These are phyloP conservation scores for Aphelenchoides avenae DNA, from an alignment of 1,140 invertebrate species.

Conservation along the genomic window DNA sequence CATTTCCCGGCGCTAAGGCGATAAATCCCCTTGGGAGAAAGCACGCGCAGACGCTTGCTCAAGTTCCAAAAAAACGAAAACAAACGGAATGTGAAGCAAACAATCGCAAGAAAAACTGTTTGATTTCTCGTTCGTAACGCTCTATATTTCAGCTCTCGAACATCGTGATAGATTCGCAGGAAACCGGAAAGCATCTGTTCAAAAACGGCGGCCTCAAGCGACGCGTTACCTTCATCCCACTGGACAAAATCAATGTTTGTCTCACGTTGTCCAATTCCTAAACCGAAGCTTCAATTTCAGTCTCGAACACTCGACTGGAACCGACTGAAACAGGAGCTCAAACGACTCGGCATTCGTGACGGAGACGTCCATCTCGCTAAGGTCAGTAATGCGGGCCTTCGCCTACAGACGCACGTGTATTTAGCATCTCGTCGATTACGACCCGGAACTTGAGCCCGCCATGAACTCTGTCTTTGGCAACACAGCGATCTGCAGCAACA, in stretches of 20 bases:
- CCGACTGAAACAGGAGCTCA: constrained; percentile 11
- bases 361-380: constrained; percentile 78
- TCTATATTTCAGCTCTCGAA: constrained; percentile 28
- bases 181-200: constrained; percentile 26
- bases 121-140: too few relatives aligned
- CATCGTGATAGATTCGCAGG: constrained; percentile 19
- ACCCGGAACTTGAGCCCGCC: constrained; percentile 73
- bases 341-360: constrained; percentile 30
- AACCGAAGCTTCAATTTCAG: too few relatives aligned
- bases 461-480: constrained; percentile 73
- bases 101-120: too few relatives aligned
- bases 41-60: too few relatives aligned
- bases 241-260: constrained; percentile 74
- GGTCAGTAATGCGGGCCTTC: too few relatives aligned
- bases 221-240: constrained; percentile 68
- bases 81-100: too few relatives aligned
- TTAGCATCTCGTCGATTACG: constrained; percentile 76
- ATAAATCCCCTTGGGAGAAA: too few relatives aligned
- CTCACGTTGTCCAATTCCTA: too few relatives aligned
- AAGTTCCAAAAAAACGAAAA: too few relatives aligned
- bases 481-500: constrained; percentile 65
- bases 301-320: constrained; percentile 15
- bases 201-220: constrained; percentile 14
- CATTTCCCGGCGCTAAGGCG: too few relatives aligned
- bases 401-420: too few relatives aligned